phyloP scores from a whole-genome alignment of 1,140 invertebrate genomes.

The Aphelenchoides fujianensis region DNA sequence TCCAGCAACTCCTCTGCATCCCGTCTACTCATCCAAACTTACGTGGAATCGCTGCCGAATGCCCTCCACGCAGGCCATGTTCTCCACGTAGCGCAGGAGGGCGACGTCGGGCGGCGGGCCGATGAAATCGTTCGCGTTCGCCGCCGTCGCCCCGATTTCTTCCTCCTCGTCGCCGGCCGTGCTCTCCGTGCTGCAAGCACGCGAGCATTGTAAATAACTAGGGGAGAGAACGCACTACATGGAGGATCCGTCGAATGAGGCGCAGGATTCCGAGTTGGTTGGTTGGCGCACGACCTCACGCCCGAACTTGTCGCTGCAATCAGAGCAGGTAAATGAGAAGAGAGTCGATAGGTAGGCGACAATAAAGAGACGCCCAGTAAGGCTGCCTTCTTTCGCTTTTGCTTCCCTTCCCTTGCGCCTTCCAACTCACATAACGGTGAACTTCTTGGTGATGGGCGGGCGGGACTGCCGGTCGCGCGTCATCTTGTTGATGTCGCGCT shows the following conservation, averaged over 20 bases:
- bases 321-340: background rate
- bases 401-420: slow-evolving; percentile 31
- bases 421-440: slow-evolving; percentile 60
- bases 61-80: slow-evolving; percentile 49
- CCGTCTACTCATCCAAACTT: background rate
- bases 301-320: slow-evolving; percentile 40
- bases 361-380: background rate
- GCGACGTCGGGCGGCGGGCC: slow-evolving; percentile 57
- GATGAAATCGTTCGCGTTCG: slow-evolving; percentile 43
- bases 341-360: background rate
- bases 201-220: no score
- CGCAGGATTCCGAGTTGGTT: slow-evolving; percentile 16
- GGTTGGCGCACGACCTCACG: slow-evolving; percentile 48
- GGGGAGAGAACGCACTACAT: background rate
- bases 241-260: slow-evolving; percentile 22
- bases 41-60: slow-evolving; percentile 47
- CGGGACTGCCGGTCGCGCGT: slow-evolving; percentile 34
- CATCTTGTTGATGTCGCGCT: slow-evolving; percentile 48
- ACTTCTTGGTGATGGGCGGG: slow-evolving; percentile 51
- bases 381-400: slow-evolving; percentile 2
- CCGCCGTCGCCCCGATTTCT: slow-evolving; percentile 17
- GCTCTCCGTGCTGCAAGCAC: no score
- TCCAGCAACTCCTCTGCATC: no score
- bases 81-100: slow-evolving; percentile 57
- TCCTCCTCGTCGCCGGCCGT: slow-evolving; percentile 26